Conservation (phyloP, 2,888 invertebrate species). For the Pheosia tremula region DNA sequence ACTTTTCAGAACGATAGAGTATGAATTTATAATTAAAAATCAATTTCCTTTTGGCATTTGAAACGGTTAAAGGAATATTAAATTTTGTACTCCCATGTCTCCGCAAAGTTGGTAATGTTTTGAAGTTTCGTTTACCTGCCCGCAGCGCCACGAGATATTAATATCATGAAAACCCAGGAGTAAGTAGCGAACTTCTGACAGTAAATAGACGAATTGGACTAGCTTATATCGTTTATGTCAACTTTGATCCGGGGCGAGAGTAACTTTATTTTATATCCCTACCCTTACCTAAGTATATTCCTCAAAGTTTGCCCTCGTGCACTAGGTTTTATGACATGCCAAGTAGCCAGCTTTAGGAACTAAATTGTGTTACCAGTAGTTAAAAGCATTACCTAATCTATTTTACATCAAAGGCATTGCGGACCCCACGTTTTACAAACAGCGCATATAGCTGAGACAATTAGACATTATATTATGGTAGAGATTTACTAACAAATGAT, state of each 20-base stretch:
- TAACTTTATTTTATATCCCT: conserved; percentile 3
- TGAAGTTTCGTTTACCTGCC: conserved; percentile 69
- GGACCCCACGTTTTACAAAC: too few species aligned
- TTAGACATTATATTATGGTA: conserved; percentile 11
- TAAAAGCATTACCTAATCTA: too few species aligned
- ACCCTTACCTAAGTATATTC: neutral
- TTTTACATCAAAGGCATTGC: too few species aligned
- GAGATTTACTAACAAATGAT: conserved; percentile 23
- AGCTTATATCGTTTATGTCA: conserved; percentile 34
- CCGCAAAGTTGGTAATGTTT: conserved; percentile 65
- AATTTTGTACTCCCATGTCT: conserved; percentile 72
- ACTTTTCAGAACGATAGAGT: too few species aligned
- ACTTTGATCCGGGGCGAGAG: conserved; percentile 25
- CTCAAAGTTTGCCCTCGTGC: neutral
- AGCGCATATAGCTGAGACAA: too few species aligned
- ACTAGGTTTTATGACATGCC: conserved; percentile 38
- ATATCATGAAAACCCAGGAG: conserved; percentile 65
- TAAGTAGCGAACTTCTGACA: conserved; percentile 52
- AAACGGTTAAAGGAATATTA: conserved; percentile 57
- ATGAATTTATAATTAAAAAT: conserved; percentile 15
- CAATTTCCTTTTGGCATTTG: conserved; percentile 20
- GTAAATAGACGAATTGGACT: conserved; percentile 55
- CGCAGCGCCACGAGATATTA: conserved; percentile 63
- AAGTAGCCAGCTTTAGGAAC: neutral
- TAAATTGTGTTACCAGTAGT: neutral